A percentile compares a stretch with the other conserved stretches of the same genome.
phyloP scores from a whole-genome alignment of 2,113 vertebrate species.

The Oreochromis niloticus region DNA sequence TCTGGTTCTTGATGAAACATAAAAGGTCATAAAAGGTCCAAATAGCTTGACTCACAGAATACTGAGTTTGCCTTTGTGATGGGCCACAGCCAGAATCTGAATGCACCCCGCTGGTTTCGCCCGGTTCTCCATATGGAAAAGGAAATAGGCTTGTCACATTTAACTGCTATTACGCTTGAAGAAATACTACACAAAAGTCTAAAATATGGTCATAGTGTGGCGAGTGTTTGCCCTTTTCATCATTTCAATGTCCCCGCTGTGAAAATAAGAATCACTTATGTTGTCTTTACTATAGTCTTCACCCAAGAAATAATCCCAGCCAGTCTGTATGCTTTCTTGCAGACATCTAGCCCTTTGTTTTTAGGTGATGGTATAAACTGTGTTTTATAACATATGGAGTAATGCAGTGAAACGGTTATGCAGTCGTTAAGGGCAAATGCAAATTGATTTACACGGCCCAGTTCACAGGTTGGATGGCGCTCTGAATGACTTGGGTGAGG shows the following conservation, averaged over 20 bases:
- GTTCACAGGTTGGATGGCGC: background rate
- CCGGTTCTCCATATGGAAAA: background rate
- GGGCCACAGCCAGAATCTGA: background rate
- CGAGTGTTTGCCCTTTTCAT: background rate
- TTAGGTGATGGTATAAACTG: background rate
- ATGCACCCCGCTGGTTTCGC: background rate
- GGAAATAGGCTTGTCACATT: background rate
- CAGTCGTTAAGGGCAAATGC: background rate
- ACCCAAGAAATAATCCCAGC: background rate
- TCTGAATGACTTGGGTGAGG: background rate
- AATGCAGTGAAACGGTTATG: background rate
- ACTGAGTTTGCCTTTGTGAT: background rate
- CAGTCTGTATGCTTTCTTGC: background rate
- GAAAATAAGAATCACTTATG: background rate
- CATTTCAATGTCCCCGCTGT: background rate
- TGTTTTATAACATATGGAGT: background rate
- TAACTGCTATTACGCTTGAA: background rate
- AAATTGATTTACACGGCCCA: background rate
- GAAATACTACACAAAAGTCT: background rate
- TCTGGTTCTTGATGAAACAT: conserved; percentile 40
- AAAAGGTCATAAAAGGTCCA: conserved; percentile 38
- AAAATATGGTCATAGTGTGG: background rate
- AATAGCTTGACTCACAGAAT: conserved; percentile 10
- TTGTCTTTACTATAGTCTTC: background rate
- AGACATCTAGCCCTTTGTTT: background rate